A percentile compares a stretch with the other conserved stretches of the same genome.
Evolutionary conservation across 92 coral and sea anemone genomes (phyloP).

Genomic region (Porites lobata): DNA sequence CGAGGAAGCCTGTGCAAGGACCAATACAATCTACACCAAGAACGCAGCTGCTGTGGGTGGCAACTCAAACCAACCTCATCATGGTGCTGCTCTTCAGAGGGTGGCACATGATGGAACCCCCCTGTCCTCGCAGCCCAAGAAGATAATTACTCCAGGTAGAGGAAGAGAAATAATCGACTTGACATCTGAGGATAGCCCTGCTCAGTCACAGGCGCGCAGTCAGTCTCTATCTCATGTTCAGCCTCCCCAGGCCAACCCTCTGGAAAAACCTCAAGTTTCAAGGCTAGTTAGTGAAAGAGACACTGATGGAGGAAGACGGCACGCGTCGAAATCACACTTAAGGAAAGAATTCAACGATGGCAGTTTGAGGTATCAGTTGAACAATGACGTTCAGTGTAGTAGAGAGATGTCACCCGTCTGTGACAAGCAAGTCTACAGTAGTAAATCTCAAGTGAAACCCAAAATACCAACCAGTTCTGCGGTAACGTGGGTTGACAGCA

Average conservation of each 20-base stretch:
- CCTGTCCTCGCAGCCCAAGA: background rate
- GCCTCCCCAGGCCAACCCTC: background rate
- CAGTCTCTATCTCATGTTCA: background rate
- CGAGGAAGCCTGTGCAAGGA: slow-evolving; percentile 36
- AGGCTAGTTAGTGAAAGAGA: background rate
- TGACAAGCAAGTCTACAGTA: slow-evolving; percentile 23
- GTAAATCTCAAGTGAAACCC: background rate
- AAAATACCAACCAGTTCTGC: slow-evolving; percentile 9
- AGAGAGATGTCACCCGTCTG: slow-evolving; percentile 6
- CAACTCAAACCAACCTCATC: background rate
- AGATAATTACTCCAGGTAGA: background rate
- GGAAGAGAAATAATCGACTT: slow-evolving; percentile 47
- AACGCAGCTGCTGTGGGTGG: slow-evolving; percentile 15
- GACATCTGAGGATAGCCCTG: slow-evolving; percentile 46
- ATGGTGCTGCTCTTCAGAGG: slow-evolving; percentile 22
- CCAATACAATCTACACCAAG: slow-evolving; percentile 19
- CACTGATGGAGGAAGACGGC: background rate
- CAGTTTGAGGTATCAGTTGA: slow-evolving; percentile 17
- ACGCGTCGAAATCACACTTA: background rate
- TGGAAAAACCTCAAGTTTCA: background rate
- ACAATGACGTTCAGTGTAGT: background rate
- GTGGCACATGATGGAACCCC: background rate
- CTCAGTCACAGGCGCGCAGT: background rate
- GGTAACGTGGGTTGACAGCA: slow-evolving; percentile 1
- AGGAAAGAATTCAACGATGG: slow-evolving; percentile 1